These are phyloP conservation scores for Otolemur crassicaudatus DNA, from an alignment of 2,797 vertebrate species.

Conservation along the genomic window DNA sequence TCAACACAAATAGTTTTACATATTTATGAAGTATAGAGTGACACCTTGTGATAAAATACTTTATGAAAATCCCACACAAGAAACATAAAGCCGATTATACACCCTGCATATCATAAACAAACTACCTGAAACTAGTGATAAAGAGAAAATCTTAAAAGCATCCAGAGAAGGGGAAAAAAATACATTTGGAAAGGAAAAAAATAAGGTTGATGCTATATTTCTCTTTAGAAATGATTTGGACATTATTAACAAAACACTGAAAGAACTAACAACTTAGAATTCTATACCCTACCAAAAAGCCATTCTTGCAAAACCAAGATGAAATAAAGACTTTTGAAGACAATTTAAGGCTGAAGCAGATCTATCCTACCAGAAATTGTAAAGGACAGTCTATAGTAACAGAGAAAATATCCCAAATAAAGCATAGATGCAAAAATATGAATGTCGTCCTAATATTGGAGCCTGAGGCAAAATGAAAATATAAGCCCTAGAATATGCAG, in stretches of 20 bases:
- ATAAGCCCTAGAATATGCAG: no score
- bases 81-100: neutral
- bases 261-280: neutral
- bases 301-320: neutral
- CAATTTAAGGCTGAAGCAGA: neutral
- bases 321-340: neutral
- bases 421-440: neutral
- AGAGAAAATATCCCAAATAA: neutral
- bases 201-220: neutral
- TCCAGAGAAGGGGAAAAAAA: neutral
- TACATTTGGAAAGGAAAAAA: neutral
- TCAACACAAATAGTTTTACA: no score
- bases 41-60: neutral
- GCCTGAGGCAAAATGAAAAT: neutral
- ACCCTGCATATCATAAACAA: neutral
- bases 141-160: neutral
- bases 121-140: neutral
- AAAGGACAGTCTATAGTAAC: neutral
- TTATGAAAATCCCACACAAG: neutral
- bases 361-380: neutral
- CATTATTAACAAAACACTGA: no score
- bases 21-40: no score
- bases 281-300: neutral
- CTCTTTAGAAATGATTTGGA: neutral
- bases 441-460: neutral